phyloP scores from a whole-genome alignment of 2,113 vertebrate genomes.

The Pterocles orientalis region DNA sequence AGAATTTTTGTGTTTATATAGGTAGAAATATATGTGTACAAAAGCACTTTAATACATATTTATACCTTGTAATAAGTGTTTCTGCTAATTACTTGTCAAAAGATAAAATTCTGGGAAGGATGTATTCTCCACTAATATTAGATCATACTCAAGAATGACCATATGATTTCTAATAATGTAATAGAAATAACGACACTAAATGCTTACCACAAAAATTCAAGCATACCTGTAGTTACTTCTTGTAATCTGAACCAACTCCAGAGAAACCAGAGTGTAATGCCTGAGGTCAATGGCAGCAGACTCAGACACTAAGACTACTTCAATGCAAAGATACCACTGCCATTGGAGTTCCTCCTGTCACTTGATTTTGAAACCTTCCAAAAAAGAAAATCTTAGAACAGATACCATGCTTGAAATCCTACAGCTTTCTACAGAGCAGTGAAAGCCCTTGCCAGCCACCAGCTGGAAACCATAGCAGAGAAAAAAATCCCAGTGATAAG shows the following conservation, averaged over 20 bases:
- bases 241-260: not conserved
- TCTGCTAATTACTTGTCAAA: not conserved
- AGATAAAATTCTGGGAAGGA: not conserved
- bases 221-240: not conserved
- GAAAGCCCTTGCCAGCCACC: not conserved
- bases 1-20: not conserved
- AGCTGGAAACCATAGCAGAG: not conserved
- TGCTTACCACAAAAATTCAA: not conserved
- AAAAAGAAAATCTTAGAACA: not conserved
- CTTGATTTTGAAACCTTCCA: not conserved
- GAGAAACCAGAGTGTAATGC: not conserved
- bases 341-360: not conserved
- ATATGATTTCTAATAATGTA: not conserved
- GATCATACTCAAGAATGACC: not conserved
- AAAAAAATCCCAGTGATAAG: not conserved
- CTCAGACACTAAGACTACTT: not conserved
- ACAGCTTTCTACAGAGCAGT: not conserved
- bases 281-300: not conserved
- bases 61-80: not conserved
- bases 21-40: not conserved
- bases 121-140: not conserved
- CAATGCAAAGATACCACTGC: not conserved
- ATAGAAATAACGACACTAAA: not conserved
- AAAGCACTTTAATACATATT: not conserved
- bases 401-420: not conserved